Evolutionary conservation across 2,888 invertebrate species (phyloP), one percentile per base, ranked within the genome.

Genomic region (Polylopha cassiicola): DNA sequence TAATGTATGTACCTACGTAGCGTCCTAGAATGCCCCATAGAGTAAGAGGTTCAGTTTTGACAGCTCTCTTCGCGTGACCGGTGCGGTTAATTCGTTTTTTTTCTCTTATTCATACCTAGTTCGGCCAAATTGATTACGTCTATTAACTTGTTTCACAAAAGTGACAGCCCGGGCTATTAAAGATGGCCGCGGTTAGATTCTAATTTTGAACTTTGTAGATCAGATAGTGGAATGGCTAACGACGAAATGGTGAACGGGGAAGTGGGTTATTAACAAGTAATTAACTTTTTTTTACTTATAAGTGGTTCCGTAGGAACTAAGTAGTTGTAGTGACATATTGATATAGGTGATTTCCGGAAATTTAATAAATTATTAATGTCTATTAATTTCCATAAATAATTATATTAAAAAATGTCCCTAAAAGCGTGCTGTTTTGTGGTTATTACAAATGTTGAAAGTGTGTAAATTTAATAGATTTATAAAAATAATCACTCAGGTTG

Each of bases 61-160:
- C 73, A 68, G 75, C 55, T 61, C 57, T 50, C 50, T 45, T 76
- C 63, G 74, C 76, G 76, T 77, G 76, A 70, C 73, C 59, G 58
- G 55, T 58, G 58, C 54, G 54, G 52, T 56, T 68, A 68, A 65
- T 70, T 61, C 53, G 54, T 60, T 63, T 68, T 70, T 63, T 73
- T 65, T 59, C 53, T 43, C 43, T 34, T 28, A 39, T 58, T 55
- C 55, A 62, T 61, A 61, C 54, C 58, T 52, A 62, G 58, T 65
- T 70, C 56, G 51, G 59, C 58, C 64, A 71, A 76, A 75, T 75
- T 78, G 73, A 74, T 73, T 71, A 66, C 49, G 61, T 65, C 69
- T 70, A 74, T 75, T 74, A 73, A 66, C 65, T 69, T 67, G 69
- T 76, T 73, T 58, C 59, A 58, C 43, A 43, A 56, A 59, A 64